These are phyloP conservation scores for Brachirus orientalis DNA, from an alignment of 2,113 vertebrate species.

Conservation along the genomic window DNA sequence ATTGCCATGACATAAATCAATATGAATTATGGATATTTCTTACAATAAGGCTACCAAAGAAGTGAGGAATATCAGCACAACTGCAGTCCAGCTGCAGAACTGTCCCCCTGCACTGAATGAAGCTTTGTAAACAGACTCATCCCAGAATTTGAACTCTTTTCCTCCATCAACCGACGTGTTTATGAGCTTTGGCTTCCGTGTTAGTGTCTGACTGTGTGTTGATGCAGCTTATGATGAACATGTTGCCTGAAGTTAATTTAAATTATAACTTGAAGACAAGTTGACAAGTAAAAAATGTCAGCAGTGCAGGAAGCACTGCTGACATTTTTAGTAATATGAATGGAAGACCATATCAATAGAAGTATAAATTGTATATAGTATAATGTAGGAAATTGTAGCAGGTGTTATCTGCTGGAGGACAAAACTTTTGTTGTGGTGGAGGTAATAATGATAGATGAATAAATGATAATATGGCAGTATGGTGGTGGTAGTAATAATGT, in stretches of 20 bases:
- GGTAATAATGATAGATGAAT: no score
- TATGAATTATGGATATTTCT: neutral
- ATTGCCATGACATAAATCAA: neutral
- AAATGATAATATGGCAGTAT: no score
- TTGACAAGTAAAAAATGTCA: constrained; percentile 4
- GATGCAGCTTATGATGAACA: constrained; percentile 1
- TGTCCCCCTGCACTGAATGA: neutral
- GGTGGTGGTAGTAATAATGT: no score
- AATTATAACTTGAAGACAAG: neutral
- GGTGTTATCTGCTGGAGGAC: no score
- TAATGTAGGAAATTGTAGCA: no score
- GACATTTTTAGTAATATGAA: neutral
- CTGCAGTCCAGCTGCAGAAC: neutral
- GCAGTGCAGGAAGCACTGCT: neutral
- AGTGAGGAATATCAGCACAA: neutral
- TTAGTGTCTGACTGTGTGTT: constrained; percentile 4
- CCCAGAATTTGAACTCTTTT: constrained; percentile 3
- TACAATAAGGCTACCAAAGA: neutral
- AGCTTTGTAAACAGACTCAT: neutral
- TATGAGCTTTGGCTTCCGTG: neutral
- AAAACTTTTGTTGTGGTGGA: no score
- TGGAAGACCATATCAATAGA: neutral
- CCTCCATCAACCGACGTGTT: constrained; percentile 6
- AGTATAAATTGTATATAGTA: no score
- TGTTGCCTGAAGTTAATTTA: neutral